These are phyloP conservation scores for Anodontia alba DNA, from an alignment of 2,888 invertebrate species.

Conservation along the genomic window DNA sequence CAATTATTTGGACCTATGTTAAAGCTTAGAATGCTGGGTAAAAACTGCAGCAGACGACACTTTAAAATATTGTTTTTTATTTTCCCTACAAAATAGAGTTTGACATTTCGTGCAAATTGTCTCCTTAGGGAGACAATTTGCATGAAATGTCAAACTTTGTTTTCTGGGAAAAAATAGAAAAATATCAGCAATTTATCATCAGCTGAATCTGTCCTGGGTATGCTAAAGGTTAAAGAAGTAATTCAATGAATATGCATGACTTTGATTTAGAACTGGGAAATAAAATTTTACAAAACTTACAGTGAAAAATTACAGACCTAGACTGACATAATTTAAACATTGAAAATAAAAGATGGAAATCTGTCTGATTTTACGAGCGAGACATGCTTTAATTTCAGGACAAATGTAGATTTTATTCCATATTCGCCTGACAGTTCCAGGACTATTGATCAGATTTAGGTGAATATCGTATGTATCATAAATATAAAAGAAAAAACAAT, in stretches of 20 bases:
- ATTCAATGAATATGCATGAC: constrained; percentile 17
- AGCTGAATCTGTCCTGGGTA: too few species aligned
- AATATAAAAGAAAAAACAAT: constrained; percentile 19
- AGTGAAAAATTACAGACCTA: constrained; percentile 14
- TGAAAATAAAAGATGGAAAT: constrained; percentile 17
- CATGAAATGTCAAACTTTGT: too few species aligned
- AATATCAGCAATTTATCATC: too few species aligned
- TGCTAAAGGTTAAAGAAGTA: too few species aligned
- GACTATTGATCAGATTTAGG: constrained; percentile 10
- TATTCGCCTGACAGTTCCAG: constrained; percentile 5
- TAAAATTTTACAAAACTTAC: constrained; percentile 19
- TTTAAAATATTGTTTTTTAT: too few species aligned
- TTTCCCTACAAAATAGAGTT: too few species aligned
- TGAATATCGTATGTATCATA: constrained; percentile 8
- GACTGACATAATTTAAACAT: constrained; percentile 16
- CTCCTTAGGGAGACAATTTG: too few species aligned
- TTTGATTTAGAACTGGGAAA: constrained; percentile 5
- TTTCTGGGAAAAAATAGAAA: too few species aligned
- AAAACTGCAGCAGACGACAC: too few species aligned
- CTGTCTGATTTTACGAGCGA: constrained; percentile 17
- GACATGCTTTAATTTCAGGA: constrained; percentile 12
- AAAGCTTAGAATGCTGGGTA: too few species aligned
- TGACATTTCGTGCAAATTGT: too few species aligned
- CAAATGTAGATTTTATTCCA: constrained; percentile 21
- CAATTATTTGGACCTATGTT: neutral